Conservation (phyloP, 2,113 vertebrate species). For the Cygnus atratus region DNA sequence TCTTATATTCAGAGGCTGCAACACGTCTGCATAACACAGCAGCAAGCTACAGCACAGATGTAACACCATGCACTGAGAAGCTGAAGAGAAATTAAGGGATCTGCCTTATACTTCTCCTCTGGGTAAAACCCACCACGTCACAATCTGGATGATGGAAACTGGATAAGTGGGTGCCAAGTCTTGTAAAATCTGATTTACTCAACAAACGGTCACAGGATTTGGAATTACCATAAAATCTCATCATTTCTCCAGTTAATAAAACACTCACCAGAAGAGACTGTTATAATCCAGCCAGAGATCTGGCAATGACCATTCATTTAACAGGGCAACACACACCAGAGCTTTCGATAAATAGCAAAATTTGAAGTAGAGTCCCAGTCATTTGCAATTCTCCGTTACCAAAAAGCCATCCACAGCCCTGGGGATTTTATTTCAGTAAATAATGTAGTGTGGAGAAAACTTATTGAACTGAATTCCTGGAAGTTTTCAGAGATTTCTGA, state of each 20-base stretch:
- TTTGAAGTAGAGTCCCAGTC: not conserved
- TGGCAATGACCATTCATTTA: not conserved
- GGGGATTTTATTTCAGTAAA: not conserved
- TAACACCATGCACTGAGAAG: not conserved
- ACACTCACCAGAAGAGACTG: slow-evolving; percentile 6
- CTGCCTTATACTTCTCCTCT: not conserved
- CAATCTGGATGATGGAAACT: not conserved
- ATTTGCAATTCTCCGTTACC: not conserved
- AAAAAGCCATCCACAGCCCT: not conserved
- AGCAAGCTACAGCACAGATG: not conserved
- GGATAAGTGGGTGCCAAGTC: not conserved
- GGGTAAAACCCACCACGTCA: not conserved
- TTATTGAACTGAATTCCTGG: not conserved
- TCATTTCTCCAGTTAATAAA: slow-evolving; percentile 55
- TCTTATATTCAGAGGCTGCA: slow-evolving; percentile 51
- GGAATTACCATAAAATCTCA: not conserved
- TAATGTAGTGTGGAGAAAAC: not conserved
- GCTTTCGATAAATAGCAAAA: not conserved
- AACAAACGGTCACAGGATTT: not conserved
- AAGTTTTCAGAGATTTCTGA: not conserved
- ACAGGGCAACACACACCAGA: not conserved
- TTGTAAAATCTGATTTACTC: slow-evolving; percentile 37
- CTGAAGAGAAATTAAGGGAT: slow-evolving; percentile 17
- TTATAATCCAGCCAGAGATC: not conserved
- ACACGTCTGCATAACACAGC: not conserved